phyloP scores from a whole-genome alignment of 1,140 invertebrate genomes.

The Drosophila triauraria region DNA sequence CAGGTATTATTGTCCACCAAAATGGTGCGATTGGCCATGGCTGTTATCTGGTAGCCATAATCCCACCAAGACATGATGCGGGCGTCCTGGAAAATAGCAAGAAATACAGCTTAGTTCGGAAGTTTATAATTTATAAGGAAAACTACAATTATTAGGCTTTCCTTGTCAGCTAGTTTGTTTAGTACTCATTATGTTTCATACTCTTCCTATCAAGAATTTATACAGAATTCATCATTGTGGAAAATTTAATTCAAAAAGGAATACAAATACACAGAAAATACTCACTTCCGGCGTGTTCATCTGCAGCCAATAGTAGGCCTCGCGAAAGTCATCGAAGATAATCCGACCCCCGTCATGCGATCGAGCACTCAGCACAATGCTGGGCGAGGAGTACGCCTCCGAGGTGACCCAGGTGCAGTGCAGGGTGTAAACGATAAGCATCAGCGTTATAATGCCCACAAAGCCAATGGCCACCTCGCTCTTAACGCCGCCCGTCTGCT shows the following conservation, averaged over 20 bases:
- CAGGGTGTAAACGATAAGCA: constrained; percentile 96
- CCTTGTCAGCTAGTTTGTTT: constrained; percentile 56
- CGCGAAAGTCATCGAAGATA: constrained; percentile 98
- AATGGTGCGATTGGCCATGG: constrained; percentile 99
- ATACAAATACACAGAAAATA: not conserved
- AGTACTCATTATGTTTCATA: constrained; percentile 84
- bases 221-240: constrained; percentile 64
- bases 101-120: not conserved
- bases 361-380: constrained; percentile 97
- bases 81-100: constrained; percentile 88
- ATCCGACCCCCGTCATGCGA: constrained; percentile 97
- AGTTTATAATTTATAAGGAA: no score
- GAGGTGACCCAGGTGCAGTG: constrained; percentile 99
- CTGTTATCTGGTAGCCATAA: constrained; percentile 99
- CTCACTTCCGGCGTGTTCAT: constrained; percentile 96
- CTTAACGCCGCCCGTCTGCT: constrained; percentile 93
- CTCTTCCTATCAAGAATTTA: constrained; percentile 78
- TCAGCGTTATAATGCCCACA: constrained; percentile 92
- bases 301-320: constrained; percentile 98
- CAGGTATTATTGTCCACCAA: constrained; percentile 99
- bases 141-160: not conserved
- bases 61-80: constrained; percentile 99
- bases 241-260: not conserved
- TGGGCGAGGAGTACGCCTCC: constrained; percentile 98
- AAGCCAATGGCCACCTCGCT: constrained; percentile 95